phyloP scores from a whole-genome alignment of 2,113 vertebrate genomes.

The Acrocephalus arundinaceus region DNA sequence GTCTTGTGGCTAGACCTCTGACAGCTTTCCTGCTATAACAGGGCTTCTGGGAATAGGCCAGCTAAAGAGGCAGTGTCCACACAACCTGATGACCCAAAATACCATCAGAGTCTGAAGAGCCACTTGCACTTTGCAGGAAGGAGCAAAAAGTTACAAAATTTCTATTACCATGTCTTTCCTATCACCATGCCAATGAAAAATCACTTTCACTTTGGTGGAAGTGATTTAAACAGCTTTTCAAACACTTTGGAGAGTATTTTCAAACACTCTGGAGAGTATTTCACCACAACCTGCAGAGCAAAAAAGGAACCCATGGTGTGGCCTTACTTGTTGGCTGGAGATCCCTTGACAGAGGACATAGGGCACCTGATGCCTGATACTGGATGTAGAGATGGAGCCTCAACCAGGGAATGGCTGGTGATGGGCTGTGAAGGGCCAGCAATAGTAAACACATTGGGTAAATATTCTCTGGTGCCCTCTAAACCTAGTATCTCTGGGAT shows the following conservation, averaged over 20 bases:
- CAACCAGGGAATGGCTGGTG: accelerated
- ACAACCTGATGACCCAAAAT: accelerated
- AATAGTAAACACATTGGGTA: neutral
- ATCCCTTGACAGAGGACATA: accelerated
- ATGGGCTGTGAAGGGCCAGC: neutral
- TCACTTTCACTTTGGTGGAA: neutral
- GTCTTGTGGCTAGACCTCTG: neutral
- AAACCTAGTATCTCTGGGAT: neutral
- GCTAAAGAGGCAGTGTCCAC: neutral
- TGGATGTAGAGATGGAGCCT: neutral
- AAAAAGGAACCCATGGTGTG: neutral
- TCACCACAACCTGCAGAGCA: accelerated
- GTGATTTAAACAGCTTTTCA: neutral
- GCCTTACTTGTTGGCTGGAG: neutral
- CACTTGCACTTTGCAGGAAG: neutral
- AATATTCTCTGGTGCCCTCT: neutral
- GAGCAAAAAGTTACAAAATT: neutral
- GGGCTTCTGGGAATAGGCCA: neutral
- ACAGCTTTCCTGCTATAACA: neutral
- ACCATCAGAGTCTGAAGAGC: neutral
- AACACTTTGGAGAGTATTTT: neutral
- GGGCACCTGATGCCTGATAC: neutral
- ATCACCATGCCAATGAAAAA: neutral
- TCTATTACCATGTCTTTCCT: neutral
- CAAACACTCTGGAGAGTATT: neutral